Evolutionary conservation across 2,888 invertebrate species (phyloP).

Genomic region (Sepiola atlantica): DNA sequence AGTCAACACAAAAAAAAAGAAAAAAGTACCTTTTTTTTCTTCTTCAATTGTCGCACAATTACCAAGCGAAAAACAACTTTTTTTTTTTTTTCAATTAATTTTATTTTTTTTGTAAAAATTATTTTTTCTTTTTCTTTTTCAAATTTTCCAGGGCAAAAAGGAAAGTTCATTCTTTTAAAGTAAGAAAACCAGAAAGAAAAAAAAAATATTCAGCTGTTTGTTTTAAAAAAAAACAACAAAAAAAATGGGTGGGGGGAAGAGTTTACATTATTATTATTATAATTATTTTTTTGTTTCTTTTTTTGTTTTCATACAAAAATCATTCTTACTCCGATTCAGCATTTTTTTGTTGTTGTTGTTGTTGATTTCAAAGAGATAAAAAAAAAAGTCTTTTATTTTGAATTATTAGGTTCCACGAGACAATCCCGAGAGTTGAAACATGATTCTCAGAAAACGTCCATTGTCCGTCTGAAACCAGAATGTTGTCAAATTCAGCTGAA

Average conservation of each 20-base stretch:
- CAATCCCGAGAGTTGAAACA: neutral
- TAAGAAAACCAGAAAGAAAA: neutral
- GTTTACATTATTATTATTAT: neutral
- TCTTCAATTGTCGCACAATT: too few relatives aligned
- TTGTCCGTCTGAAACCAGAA: neutral
- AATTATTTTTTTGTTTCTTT: neutral
- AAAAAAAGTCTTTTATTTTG: neutral
- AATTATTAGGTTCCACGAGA: neutral
- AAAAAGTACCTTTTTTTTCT: neutral
- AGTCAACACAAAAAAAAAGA: neutral
- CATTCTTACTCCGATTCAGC: slow-evolving; percentile 12
- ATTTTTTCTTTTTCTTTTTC: neutral
- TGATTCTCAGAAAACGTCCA: neutral
- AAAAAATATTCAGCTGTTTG: neutral
- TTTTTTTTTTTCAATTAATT: neutral
- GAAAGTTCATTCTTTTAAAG: neutral
- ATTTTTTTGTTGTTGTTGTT: neutral
- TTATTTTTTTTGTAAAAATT: neutral
- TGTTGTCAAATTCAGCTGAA: neutral
- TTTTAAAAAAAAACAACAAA: neutral
- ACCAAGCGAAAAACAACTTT: too few relatives aligned
- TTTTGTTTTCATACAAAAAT: neutral
- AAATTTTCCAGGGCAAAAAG: neutral
- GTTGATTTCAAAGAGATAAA: neutral
- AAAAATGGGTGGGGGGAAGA: neutral